Evolutionary conservation across 2,888 invertebrate species (phyloP), one percentile per base, ranked within the genome.

Genomic region (Hirtodrosophila cameraria): DNA sequence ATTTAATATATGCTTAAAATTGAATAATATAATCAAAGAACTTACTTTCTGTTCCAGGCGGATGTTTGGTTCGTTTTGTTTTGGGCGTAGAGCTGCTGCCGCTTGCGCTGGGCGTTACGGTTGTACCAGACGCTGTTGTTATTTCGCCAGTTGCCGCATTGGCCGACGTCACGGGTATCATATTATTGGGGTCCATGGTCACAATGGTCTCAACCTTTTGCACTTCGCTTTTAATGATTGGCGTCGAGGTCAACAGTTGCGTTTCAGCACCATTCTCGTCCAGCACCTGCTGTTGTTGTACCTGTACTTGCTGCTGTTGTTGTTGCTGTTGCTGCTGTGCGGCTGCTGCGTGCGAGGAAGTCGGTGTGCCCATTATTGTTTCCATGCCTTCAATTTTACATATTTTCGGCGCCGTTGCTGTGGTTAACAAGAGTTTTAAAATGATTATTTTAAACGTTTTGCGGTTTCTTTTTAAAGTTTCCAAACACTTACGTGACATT

Each of bases 341-440:
- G 36, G 67, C 75, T 1, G 66, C 75, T 12, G 75, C 69, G 35
- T 89, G 88, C 18, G 88, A 88, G 2, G 89, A 82, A 11, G 89
- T 88, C 46, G 90, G 88, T 61, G 89, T 88, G 43, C 88, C 86
- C 75, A 90, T 89, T 35, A 89, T 89, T 57, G 88, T 88, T 27
- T 90, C 90, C 89, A 90, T 90, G 49, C 89, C 90, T 18, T 90
- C 90, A 73, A 90, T 88, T 74, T 90, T 90, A 31, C 87, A 78
- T 15, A 90, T 83, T 75, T 90, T 90, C 18, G 90, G 78, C 57
- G 88, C 90, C 58, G 88, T 86, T 9, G 89, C 89, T 90, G 43
- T 28, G 58, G 3, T 1, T 27, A 3, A 7, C 25, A 16, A 8
- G 6, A 38, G 1, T 13, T 8, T 4, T 28, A 13, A 18, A 4